Evolutionary conservation across 2,888 invertebrate genomes (phyloP), one percentile per base, ranked within the genome.

Genomic region (Mesorhabditis belari): DNA sequence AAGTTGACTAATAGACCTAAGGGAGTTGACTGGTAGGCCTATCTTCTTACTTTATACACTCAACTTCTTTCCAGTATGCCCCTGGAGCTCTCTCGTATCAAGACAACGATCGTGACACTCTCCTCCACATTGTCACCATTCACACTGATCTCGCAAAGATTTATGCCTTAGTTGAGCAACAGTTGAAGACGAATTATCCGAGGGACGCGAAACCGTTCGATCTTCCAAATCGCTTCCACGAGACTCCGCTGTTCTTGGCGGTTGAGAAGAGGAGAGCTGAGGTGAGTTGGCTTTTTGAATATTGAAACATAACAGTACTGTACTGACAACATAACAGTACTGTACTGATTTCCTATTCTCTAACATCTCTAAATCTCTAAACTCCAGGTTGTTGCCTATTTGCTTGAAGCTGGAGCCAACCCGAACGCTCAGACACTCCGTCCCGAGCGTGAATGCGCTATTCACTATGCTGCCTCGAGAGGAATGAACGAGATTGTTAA

Each of bases 51-150:
- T n/a, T n/a, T n/a, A n/a, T n/a, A n/a, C n/a, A n/a, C n/a, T n/a
- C n/a, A n/a, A 50, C 9, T 1, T 19, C 27, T 12, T 54, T 54
- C 9, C 25, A 54, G 54, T 24, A 25, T 25, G 61, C 64, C 17
- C 62, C 65, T 12, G 58, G 58, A 4, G 55, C 59, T 2, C 60
- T 65, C 44, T 54, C 58, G 29, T 67, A 55, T 51, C 73, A 76
- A 35, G 81, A 81, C 63, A 64, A 69, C 0, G 81, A 81, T 61
- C 69, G 76, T 5, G 81, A 81, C 65, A 77, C 80, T 5, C 71
- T 79, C 24, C 69, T 81, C 12, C 81, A 81, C 68, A 80, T 81
- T 51, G 77, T 81, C 19, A 72, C 73, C 21, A 67, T 69, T 62
- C 76, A 79, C 62, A 62, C 67, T 26, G 80, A 81, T 57, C 51